Percentiles rank a stretch among this genome's conserved stretches.
Conservation (phyloP, 37 sponge, comb jelly and placozoan genomes). For the Mnemiopsis leidyi region DNA sequence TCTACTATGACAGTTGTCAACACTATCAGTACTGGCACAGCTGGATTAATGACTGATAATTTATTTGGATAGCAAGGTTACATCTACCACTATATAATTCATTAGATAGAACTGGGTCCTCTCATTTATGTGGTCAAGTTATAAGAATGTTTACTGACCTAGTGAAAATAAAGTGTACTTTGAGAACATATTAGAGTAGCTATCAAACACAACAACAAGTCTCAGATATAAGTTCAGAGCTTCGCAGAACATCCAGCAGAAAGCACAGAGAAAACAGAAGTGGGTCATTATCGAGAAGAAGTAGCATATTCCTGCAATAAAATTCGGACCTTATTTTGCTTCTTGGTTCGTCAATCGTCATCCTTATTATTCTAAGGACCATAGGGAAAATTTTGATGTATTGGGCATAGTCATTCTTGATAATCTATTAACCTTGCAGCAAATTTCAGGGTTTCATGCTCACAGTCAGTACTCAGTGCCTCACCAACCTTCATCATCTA, state of each 20-base stretch:
- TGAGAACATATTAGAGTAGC: neutral
- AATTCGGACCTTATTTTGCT: too few relatives aligned
- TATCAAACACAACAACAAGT: conserved; percentile 14
- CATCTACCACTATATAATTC: too few relatives aligned
- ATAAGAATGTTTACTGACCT: too few relatives aligned
- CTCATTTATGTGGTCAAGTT: too few relatives aligned
- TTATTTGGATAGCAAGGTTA: too few relatives aligned
- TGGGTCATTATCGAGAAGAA: conserved; percentile 32
- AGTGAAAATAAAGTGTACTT: conserved; percentile 12
- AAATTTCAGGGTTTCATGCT: neutral
- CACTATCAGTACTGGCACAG: neutral
- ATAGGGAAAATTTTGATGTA: too few relatives aligned
- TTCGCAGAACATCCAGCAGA: conserved; percentile 38
- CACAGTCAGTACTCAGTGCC: neutral
- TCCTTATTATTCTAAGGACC: too few relatives aligned
- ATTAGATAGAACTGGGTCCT: too few relatives aligned
- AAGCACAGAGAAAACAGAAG: conserved; percentile 9
- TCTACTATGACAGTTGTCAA: conserved; percentile 10
- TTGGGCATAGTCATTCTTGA: too few relatives aligned
- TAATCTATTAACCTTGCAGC: too few relatives aligned
- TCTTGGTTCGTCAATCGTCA: too few relatives aligned
- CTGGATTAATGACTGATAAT: neutral
- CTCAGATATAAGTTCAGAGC: conserved; percentile 22
- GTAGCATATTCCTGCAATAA: neutral
- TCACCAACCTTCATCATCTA: neutral